Conservation (phyloP, 53 echinoderm and acorn worm species). For the Paracentrotus lividus region DNA sequence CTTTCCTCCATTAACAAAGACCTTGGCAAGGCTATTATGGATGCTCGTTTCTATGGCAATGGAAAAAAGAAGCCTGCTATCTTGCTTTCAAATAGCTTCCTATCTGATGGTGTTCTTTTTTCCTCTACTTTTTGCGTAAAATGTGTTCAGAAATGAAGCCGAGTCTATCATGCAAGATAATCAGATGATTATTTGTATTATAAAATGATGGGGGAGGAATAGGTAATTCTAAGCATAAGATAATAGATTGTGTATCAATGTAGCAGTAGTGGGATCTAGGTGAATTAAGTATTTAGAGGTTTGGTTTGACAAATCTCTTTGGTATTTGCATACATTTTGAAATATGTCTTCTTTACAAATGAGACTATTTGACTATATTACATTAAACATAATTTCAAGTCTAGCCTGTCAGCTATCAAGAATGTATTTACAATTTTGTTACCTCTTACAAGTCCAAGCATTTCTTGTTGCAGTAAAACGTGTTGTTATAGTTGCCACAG, state of each 20-base stretch:
- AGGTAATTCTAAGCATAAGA: neutral
- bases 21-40: slow-evolving; percentile 8
- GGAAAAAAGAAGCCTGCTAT: neutral
- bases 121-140: neutral
- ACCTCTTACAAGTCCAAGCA: no score
- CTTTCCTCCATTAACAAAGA: slow-evolving; percentile 18
- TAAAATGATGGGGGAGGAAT: neutral
- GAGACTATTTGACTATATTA: no score
- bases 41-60: neutral
- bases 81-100: neutral
- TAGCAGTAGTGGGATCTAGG: neutral
- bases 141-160: neutral
- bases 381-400: no score
- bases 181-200: neutral
- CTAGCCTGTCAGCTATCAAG: no score
- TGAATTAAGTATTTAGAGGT: neutral
- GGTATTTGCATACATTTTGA: neutral
- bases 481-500: no score
- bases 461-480: no score
- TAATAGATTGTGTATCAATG: neutral
- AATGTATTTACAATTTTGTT: no score
- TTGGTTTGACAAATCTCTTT: no score
- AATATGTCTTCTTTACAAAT: neutral
- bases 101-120: slow-evolving; percentile 10
- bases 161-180: neutral